Evolutionary conservation across 2,888 invertebrate species (phyloP).

Genomic region (Euphydryas editha): DNA sequence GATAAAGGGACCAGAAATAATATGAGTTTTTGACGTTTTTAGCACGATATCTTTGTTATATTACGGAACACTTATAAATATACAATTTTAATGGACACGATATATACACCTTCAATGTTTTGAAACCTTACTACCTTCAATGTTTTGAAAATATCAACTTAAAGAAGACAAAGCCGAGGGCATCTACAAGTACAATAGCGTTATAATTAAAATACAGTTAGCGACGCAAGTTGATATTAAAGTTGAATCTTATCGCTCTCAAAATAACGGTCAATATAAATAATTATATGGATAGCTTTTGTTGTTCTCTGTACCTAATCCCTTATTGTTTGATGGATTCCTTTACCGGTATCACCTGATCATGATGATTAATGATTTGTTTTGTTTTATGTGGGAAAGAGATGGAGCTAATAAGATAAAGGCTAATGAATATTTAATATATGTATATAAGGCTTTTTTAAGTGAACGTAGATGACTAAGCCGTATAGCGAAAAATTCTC

Average conservation of each 20-base stretch:
- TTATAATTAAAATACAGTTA: constrained; percentile 25
- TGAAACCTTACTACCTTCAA: too few species aligned
- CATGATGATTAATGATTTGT: constrained; percentile 44
- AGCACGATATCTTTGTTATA: too few species aligned
- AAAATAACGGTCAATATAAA: constrained; percentile 13
- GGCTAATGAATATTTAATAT: not conserved
- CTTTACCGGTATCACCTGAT: constrained; percentile 42
- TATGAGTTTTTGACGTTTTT: too few species aligned
- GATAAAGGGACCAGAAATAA: too few species aligned
- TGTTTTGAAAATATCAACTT: not conserved
- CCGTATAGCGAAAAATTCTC: not conserved
- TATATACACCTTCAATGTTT: too few species aligned
- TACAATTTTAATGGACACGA: too few species aligned
- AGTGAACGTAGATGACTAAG: not conserved
- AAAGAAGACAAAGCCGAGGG: not conserved
- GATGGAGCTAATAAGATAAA: constrained; percentile 21
- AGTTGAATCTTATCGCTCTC: not conserved
- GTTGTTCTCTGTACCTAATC: constrained; percentile 34
- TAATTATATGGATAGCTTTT: not conserved
- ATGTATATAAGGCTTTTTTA: too few species aligned
- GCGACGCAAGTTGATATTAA: not conserved
- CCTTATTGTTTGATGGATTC: constrained; percentile 44
- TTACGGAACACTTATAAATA: too few species aligned
- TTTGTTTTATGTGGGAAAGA: constrained; percentile 23
- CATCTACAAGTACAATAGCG: not conserved